Conservation (phyloP, 2,888 invertebrate genomes). For the Aradus depressus region DNA sequence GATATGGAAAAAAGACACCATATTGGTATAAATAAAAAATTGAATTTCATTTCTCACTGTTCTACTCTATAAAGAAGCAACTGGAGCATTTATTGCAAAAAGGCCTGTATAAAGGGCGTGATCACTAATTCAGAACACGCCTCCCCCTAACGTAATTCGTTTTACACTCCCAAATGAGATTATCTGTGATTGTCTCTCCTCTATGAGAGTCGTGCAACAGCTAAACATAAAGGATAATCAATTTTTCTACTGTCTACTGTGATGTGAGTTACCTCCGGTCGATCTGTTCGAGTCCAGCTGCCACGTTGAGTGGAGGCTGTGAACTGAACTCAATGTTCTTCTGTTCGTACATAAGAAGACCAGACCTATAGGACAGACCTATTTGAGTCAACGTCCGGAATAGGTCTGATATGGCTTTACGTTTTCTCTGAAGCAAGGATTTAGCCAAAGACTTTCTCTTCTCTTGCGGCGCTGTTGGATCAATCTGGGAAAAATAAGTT, state of each 20-base stretch:
- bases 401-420: slow-evolving; percentile 71
- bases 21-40: no score
- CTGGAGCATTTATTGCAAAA: no score
- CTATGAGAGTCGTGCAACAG: slow-evolving; percentile 32
- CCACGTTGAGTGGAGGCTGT: slow-evolving; percentile 58
- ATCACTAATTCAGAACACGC: no score
- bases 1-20: no score
- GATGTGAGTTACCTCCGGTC: slow-evolving; percentile 13
- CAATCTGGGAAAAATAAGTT: slow-evolving; percentile 39
- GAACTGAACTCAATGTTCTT: slow-evolving; percentile 31
- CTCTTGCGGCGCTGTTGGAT: slow-evolving; percentile 47
- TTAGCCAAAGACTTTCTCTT: slow-evolving; percentile 71
- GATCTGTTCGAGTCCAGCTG: slow-evolving; percentile 43
- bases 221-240: slow-evolving; percentile 37
- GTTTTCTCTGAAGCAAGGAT: slow-evolving; percentile 71
- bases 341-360: slow-evolving; percentile 40
- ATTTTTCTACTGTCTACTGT: slow-evolving; percentile 23
- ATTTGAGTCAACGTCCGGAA: slow-evolving; percentile 64
- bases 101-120: no score
- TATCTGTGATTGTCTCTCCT: not conserved
- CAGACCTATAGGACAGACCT: slow-evolving; percentile 72
- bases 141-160: no score
- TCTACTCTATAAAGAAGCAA: no score
- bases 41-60: no score
- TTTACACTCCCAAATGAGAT: no score